A percentile compares a stretch with the other conserved stretches of the same genome.
Conservation (phyloP, 2,113 vertebrate genomes). For the Cottus gobio region DNA sequence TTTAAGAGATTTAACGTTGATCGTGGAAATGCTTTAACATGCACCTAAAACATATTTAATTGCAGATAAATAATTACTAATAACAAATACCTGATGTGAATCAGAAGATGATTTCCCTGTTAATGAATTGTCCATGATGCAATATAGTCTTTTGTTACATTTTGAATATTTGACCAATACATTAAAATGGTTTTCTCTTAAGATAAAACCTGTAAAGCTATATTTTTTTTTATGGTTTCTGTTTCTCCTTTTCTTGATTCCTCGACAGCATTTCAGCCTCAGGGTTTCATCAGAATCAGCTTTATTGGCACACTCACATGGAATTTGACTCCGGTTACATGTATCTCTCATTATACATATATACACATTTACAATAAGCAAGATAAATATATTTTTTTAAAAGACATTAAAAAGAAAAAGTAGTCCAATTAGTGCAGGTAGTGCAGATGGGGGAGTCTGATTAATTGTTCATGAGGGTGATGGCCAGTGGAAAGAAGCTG, state of each 20-base stretch:
- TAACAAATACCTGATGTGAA: not conserved
- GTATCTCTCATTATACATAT: too few species aligned
- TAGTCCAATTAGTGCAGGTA: too few species aligned
- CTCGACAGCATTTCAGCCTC: not conserved
- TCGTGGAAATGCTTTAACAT: conserved; percentile 15
- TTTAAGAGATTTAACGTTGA: not conserved
- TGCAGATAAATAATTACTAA: conserved; percentile 3
- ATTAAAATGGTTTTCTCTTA: not conserved
- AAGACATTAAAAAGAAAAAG: too few species aligned
- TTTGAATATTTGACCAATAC: conserved; percentile 41
- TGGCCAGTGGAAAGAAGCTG: too few species aligned
- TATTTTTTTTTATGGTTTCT: not conserved
- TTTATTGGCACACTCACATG: too few species aligned
- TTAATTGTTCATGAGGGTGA: too few species aligned
- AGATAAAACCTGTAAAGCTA: not conserved
- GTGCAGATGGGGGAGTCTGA: too few species aligned
- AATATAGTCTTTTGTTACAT: conserved; percentile 10
- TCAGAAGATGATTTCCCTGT: not conserved
- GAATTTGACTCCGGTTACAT: too few species aligned
- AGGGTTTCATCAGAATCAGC: too few species aligned
- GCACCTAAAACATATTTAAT: not conserved
- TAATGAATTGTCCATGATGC: not conserved
- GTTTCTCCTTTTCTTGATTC: not conserved
- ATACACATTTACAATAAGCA: too few species aligned
- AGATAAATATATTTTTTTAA: too few species aligned